Evolutionary conservation across 2,797 vertebrate genomes (phyloP).

Genomic region (Mionectes olivaceus): DNA sequence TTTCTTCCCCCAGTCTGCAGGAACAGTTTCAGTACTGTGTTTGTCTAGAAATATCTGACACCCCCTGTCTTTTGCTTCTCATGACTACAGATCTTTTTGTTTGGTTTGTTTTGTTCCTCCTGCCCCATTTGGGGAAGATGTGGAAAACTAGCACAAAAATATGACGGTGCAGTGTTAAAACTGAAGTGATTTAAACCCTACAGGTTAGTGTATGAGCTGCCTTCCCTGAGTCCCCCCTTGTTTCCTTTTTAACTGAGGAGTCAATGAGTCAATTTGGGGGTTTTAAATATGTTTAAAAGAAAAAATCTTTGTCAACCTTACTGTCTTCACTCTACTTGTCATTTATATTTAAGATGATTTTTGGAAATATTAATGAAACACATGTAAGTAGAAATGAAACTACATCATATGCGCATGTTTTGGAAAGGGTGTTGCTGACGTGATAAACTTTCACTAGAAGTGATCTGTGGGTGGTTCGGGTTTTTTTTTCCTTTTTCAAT

Average conservation of each 20-base stretch:
- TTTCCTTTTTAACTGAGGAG: neutral
- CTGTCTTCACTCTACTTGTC: neutral
- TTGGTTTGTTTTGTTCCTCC: neutral
- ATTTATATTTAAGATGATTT: neutral
- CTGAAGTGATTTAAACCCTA: neutral
- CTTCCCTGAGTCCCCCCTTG: rapidly evolving
- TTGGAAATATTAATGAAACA: neutral
- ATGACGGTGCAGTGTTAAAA: neutral
- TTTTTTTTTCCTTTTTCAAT: neutral
- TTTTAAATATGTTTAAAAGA: neutral
- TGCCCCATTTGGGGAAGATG: rapidly evolving
- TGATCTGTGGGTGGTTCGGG: neutral
- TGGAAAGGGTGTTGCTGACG: neutral
- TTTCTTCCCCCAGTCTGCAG: neutral
- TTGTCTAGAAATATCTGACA: neutral
- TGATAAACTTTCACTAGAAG: neutral
- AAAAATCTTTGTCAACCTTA: neutral
- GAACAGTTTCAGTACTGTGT: neutral
- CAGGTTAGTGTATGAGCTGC: neutral
- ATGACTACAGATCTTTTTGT: neutral
- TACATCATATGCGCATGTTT: rapidly evolving
- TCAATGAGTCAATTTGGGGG: rapidly evolving
- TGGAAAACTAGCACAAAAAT: neutral
- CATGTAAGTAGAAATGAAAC: neutral
- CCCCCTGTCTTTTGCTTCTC: neutral